Evolutionary conservation across 2,113 vertebrate species (phyloP).

Genomic region (Rhinolophus sinicus): DNA sequence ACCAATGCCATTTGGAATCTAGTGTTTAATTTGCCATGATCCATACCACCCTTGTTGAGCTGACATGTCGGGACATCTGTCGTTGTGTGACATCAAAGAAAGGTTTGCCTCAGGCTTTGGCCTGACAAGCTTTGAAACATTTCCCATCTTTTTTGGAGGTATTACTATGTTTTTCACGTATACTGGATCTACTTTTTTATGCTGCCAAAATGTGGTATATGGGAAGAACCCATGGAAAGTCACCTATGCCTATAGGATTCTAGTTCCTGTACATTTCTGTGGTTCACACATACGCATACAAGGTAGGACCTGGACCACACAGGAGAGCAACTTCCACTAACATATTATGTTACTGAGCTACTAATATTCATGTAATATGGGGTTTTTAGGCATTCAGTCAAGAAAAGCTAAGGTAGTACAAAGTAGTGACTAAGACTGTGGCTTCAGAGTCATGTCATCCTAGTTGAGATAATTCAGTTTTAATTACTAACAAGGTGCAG

Average conservation of each 20-base stretch:
- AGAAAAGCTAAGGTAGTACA: background rate
- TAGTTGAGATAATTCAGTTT: background rate
- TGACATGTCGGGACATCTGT: background rate
- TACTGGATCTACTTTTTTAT: background rate
- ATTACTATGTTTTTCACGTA: slow-evolving; percentile 23
- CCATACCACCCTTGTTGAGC: background rate
- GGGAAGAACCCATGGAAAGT: background rate
- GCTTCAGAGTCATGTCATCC: background rate
- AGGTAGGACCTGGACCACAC: background rate
- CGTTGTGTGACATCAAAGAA: background rate
- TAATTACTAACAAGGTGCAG: background rate
- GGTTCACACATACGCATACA: background rate
- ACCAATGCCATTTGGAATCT: background rate
- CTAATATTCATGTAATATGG: background rate
- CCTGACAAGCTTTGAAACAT: slow-evolving; percentile 34
- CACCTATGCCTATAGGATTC: background rate
- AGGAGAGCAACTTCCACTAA: background rate
- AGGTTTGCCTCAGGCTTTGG: background rate
- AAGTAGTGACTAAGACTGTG: background rate
- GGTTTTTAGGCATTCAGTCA: background rate
- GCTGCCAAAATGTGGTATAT: background rate
- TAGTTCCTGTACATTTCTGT: background rate
- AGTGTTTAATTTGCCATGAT: too few relatives aligned
- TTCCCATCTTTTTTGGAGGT: slow-evolving; percentile 38
- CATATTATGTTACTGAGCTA: background rate